Percentiles rank a stretch among this genome's conserved stretches.
Evolutionary conservation across 2,888 invertebrate species (phyloP).

Genomic region (Cordilura impudica): DNA sequence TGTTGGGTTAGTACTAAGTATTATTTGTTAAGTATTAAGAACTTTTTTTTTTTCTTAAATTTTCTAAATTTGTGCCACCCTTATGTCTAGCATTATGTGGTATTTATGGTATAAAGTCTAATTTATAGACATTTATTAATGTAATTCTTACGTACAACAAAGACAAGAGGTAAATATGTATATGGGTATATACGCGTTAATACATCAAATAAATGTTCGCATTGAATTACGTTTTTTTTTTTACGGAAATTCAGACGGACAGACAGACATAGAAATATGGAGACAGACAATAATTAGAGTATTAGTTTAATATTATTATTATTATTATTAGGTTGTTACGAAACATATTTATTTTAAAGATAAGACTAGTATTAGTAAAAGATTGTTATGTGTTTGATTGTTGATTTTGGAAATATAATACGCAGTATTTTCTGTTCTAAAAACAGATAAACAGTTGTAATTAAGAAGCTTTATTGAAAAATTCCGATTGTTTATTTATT

Average conservation of each 20-base stretch:
- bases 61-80: background rate
- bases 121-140: background rate
- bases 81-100: background rate
- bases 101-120: background rate
- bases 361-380: background rate
- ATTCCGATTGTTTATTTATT: too few relatives aligned
- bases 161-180: background rate
- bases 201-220: background rate
- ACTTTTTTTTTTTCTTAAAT: too few relatives aligned
- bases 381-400: background rate
- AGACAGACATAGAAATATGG: background rate
- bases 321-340: background rate
- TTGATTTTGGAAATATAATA: slow-evolving; percentile 1
- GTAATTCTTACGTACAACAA: background rate
- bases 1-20: too few relatives aligned
- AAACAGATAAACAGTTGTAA: slow-evolving; percentile 5
- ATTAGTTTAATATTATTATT: too few relatives aligned
- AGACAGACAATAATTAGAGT: slow-evolving; percentile 1
- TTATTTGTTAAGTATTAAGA: too few relatives aligned
- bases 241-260: background rate
- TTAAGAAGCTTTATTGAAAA: background rate
- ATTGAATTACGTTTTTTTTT: background rate
- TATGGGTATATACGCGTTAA: background rate
- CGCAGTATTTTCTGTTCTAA: background rate
- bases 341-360: slow-evolving; percentile 9